phyloP scores from a whole-genome alignment of 2,113 vertebrate species.

The Syngnathus floridae region DNA sequence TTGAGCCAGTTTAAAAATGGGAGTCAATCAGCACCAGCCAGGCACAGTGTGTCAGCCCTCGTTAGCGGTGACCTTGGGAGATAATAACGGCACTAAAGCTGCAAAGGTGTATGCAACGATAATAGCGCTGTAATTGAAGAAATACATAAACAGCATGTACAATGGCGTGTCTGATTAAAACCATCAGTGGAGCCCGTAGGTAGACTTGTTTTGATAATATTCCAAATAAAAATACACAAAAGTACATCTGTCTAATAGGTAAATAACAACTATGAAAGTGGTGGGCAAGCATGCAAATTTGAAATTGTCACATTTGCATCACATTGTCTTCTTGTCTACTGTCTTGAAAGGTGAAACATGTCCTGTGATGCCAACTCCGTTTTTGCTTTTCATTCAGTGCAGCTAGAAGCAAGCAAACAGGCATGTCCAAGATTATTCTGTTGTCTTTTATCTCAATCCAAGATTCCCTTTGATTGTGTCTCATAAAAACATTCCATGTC shows the following conservation, averaged over 20 bases:
- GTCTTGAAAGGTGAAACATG: constrained; percentile 3
- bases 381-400: constrained; percentile 10
- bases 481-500: constrained; percentile 31
- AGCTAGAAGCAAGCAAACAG: constrained; percentile 13
- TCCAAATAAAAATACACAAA: too few species aligned
- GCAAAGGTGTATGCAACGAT: constrained; percentile 47
- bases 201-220: constrained; percentile 23
- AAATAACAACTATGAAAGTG: constrained; percentile 14
- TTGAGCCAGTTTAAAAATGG: constrained; percentile 53
- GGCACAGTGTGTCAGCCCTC: constrained; percentile 54
- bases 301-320: background rate
- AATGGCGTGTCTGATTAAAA: constrained; percentile 39
- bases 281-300: constrained; percentile 12
- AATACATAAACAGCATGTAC: constrained; percentile 63
- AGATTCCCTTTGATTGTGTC: constrained; percentile 6
- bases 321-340: too few species aligned
- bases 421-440: background rate
- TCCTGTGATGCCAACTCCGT: background rate
- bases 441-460: constrained; percentile 19
- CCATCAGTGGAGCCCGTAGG: constrained; percentile 26
- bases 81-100: constrained; percentile 67
- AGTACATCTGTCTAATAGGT: background rate
- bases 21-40: constrained; percentile 64
- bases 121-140: constrained; percentile 68
- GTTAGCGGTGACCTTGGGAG: constrained; percentile 72